Percentiles rank a stretch among this genome's conserved stretches.
These are phyloP conservation scores for Pterobdella sp. DNA, from an alignment of 2,888 invertebrate genomes.

Conservation along the genomic window DNA sequence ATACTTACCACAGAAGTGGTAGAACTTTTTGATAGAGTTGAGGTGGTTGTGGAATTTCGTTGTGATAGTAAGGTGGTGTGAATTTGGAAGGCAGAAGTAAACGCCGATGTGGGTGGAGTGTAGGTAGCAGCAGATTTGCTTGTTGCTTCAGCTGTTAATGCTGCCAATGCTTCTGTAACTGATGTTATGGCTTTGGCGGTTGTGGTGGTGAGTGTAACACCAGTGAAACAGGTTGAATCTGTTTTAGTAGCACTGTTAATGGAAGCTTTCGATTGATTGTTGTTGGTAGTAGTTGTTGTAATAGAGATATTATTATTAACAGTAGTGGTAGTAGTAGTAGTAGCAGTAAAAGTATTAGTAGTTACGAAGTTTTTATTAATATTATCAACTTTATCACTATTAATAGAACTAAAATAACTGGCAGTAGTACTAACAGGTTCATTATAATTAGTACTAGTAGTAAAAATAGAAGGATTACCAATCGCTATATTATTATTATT, in stretches of 20 bases:
- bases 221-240: not conserved
- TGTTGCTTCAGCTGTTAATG: not conserved
- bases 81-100: no score
- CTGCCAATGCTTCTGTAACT: not conserved
- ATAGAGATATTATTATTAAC: not conserved
- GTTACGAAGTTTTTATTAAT: not conserved
- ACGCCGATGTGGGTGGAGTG: no score
- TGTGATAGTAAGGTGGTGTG: not conserved
- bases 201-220: not conserved
- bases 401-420: not conserved
- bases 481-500: not conserved
- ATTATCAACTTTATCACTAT: not conserved
- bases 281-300: not conserved
- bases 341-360: not conserved
- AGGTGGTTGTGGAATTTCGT: not conserved
- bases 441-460: conserved; percentile 6
- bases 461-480: not conserved
- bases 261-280: not conserved
- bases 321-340: not conserved
- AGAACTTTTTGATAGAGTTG: not conserved
- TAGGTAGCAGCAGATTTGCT: no score
- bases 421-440: not conserved
- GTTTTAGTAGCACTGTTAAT: not conserved
- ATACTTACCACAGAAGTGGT: not conserved
- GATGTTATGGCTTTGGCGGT: not conserved